A percentile compares a stretch with the other conserved stretches of the same genome.
Conservation (phyloP, 2,113 vertebrate genomes). For the Oostethus manadensis region DNA sequence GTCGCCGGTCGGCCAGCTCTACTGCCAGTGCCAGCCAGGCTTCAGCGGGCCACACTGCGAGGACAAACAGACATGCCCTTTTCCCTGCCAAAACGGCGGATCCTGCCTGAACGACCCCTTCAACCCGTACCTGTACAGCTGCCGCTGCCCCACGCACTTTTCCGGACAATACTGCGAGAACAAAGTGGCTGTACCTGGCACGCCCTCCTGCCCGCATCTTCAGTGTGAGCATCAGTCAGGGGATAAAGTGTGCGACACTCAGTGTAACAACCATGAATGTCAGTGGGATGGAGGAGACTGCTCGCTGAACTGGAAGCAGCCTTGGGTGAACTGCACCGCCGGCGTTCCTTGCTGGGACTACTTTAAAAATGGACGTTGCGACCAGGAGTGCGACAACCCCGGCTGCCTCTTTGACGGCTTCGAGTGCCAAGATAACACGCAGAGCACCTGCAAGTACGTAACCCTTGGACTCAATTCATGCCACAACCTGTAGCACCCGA, state of each 20-base stretch:
- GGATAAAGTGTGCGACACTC: constrained; percentile 79
- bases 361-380: constrained; percentile 80
- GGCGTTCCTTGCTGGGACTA: constrained; percentile 79
- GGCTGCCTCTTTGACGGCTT: constrained; percentile 92
- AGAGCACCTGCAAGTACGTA: constrained; percentile 80
- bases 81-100: constrained; percentile 80
- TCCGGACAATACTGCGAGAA: constrained; percentile 76
- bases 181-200: accelerated
- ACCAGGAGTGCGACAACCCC: constrained; percentile 82
- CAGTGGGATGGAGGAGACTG: constrained; percentile 92
- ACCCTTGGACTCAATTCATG: not conserved
- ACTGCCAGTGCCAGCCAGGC: constrained; percentile 77
- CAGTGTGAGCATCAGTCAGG: constrained; percentile 69
- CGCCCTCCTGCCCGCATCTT: constrained; percentile 65
- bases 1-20: constrained; percentile 59
- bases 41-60: constrained; percentile 77
- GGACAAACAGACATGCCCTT: constrained; percentile 60
- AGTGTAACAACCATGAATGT: constrained; percentile 85
- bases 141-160: constrained; percentile 71
- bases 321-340: constrained; percentile 83
- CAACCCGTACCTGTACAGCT: constrained; percentile 70
- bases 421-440: constrained; percentile 72
- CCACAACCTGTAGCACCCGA: not conserved
- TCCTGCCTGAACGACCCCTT: constrained; percentile 72
- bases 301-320: constrained; percentile 76